Evolutionary conservation across 2,888 invertebrate genomes (phyloP).

Genomic region (Lathronympha strigana): DNA sequence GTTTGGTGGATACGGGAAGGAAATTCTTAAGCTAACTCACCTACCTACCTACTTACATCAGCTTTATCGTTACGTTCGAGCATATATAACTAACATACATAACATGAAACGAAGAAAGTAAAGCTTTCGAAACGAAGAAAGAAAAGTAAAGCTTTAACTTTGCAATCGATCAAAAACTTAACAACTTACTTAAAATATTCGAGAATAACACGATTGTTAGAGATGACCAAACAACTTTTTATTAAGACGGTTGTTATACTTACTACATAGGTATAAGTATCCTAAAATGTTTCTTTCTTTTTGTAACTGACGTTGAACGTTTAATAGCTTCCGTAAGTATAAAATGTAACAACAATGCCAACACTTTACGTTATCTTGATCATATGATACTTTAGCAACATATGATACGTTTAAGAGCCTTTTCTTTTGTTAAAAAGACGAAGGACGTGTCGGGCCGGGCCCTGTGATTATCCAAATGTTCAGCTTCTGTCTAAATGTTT

Average conservation of each 20-base stretch:
- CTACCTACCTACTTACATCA: no score
- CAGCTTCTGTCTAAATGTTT: constrained; percentile 52
- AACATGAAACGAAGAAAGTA: no score
- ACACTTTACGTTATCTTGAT: constrained; percentile 64
- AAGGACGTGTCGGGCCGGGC: constrained; percentile 49
- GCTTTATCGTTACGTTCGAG: no score
- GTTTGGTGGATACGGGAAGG: no score
- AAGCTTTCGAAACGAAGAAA: no score
- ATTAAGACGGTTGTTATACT: no score
- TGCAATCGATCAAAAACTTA: no score
- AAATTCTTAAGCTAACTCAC: no score
- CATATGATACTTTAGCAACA: constrained; percentile 64
- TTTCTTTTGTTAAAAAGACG: constrained; percentile 50
- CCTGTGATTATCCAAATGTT: constrained; percentile 50
- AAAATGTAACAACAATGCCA: constrained; percentile 57
- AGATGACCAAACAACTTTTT: neutral
- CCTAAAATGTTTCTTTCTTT: constrained; percentile 28
- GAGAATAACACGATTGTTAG: neutral
- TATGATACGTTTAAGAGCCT: constrained; percentile 68
- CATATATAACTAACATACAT: no score
- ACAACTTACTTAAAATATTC: neutral
- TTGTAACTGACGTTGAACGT: constrained; percentile 22
- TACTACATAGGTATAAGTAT: neutral
- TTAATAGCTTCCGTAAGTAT: constrained; percentile 42
- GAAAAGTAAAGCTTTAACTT: no score